phyloP scores from a whole-genome alignment of 2,797 vertebrate species.

The Scarus forsteni region DNA sequence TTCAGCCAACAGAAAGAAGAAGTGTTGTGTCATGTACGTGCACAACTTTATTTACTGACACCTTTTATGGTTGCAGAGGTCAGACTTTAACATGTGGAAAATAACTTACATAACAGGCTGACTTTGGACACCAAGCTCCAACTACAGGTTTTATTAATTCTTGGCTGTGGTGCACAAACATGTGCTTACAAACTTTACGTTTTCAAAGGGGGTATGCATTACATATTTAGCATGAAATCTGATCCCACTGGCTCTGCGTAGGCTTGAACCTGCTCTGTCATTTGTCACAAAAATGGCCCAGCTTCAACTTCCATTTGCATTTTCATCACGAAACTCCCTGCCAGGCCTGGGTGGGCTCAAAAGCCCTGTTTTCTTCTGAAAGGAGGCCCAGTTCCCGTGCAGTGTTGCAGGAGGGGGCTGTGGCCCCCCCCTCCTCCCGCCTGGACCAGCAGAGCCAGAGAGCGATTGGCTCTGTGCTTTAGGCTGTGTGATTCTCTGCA shows the following conservation, averaged over 20 bases:
- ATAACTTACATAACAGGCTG: constrained; percentile 34
- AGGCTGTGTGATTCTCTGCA: constrained; percentile 77
- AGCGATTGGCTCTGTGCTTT: constrained; percentile 68
- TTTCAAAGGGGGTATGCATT: constrained; percentile 40
- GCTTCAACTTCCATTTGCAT: constrained; percentile 66
- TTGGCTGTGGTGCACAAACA: constrained; percentile 42
- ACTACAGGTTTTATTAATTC: constrained; percentile 42
- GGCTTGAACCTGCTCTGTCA: constrained; percentile 59
- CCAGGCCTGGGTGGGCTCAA: constrained; percentile 66
- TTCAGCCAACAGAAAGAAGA: background rate
- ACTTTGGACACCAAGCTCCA: constrained; percentile 50
- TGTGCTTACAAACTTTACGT: constrained; percentile 37
- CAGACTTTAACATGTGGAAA: constrained; percentile 29
- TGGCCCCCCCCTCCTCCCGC: constrained; percentile 38
- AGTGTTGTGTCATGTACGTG: constrained; percentile 24
- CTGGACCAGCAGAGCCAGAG: constrained; percentile 57
- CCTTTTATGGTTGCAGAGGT: constrained; percentile 29
- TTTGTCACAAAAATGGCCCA: constrained; percentile 63
- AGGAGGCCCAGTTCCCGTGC: constrained; percentile 72
- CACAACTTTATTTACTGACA: constrained; percentile 18
- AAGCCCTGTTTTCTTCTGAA: constrained; percentile 64
- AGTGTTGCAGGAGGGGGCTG: constrained; percentile 58
- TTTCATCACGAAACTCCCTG: constrained; percentile 67
- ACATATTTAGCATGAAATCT: constrained; percentile 64
- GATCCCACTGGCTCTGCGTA: constrained; percentile 51